Percentiles rank a stretch among this genome's conserved stretches.
These are phyloP conservation scores for Bombus turneri DNA, from an alignment of 1,140 invertebrate species.

Conservation along the genomic window DNA sequence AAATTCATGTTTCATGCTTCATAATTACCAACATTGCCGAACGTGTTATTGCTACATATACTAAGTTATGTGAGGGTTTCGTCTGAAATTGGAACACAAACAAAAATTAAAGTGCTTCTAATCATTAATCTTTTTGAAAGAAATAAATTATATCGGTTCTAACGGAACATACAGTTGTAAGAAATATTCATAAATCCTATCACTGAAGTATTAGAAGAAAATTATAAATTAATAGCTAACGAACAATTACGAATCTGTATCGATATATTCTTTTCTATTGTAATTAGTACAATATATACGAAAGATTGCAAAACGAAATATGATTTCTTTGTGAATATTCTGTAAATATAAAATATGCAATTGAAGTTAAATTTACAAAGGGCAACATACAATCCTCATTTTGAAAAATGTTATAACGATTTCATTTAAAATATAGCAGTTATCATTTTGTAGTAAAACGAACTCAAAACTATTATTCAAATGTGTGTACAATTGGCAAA, in stretches of 20 bases:
- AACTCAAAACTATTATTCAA: not conserved
- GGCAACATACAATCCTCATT: not conserved
- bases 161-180: too few species aligned
- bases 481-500: not conserved
- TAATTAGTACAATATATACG: not conserved
- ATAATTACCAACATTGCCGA: not conserved
- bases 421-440: not conserved
- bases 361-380: not conserved
- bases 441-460: not conserved
- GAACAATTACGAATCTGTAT: not conserved
- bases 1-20: not conserved
- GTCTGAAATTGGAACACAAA: too few species aligned
- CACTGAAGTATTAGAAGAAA: not conserved
- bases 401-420: not conserved
- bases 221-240: not conserved
- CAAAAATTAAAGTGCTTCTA: too few species aligned
- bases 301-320: not conserved
- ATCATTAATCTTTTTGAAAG: too few species aligned
- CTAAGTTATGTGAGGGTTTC: too few species aligned
- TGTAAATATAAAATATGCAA: not conserved
- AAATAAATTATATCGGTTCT: not conserved
- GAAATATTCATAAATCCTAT: not conserved
- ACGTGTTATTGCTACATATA: too few species aligned
- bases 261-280: not conserved
- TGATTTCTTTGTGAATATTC: not conserved